Base-by-base conservation (phyloP, 2,888 invertebrate genomes). In the Erebia palarica region DNA sequence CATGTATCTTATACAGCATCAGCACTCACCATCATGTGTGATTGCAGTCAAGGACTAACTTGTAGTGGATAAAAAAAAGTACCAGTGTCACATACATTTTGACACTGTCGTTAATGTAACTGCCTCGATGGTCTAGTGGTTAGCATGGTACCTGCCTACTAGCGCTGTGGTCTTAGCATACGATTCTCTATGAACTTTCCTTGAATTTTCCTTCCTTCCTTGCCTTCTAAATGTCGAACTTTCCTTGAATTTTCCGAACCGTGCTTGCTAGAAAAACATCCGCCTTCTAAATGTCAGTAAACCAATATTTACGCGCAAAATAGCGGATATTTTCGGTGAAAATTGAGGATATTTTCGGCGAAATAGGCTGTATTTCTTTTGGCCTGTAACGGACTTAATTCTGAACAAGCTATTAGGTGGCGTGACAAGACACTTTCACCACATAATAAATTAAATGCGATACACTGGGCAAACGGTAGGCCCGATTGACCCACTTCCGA, bases 381-480 rank as follows among this genome's bases (percentile, higher is more conserved):
- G 53, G 63, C 16, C 53, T 65, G 65, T 65, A 55, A 42, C 65
- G 36, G 55, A 65, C 55, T 55, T 65, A 65, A 65, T 65, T 65
- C 65, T 10, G 65, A 53, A 42, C 36, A 55, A 16, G 65, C 65
- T 65, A 65, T 65, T 65, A 65, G 42, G 36, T 36, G 14, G 7
- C 36, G 42, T 65, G 65, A 65, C 65, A 21, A 11, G 65, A 65
- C 65, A 55, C 55, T 65, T 65, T 65, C 21, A 21, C 57, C 57
- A 66, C 58, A 63, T 66, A 58, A 58, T 66, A 66, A 44, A 55
- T 55, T 66, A 44, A 66, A 66, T 42, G 53, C 18, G 65, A 57
- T 49, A 66, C 57, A 66, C 65, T 58, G 44, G 14, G 44, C 47
- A 16, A 53, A 36, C 11, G 11, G 21, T 53, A 27, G n/a, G 16